phyloP scores from a whole-genome alignment of 1,140 invertebrate genomes.

The Penaeus japonicus region DNA sequence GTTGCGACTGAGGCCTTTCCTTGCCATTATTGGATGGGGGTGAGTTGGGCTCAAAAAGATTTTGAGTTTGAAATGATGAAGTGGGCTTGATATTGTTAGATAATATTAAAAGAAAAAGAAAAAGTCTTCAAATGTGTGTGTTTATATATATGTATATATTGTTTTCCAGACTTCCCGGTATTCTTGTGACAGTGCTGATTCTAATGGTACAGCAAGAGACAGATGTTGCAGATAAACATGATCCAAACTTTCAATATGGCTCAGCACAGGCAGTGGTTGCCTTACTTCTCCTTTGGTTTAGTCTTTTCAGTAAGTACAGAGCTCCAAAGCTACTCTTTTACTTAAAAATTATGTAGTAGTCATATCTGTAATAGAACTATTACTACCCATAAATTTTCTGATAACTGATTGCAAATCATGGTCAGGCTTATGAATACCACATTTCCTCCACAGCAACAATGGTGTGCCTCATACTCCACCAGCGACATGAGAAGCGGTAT shows the following conservation, averaged over 20 bases:
- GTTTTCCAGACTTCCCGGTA: conserved; percentile 64
- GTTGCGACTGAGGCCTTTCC: conserved; percentile 74
- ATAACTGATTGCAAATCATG: conserved; percentile 65
- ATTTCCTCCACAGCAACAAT: conserved; percentile 71
- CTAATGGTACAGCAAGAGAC: conserved; percentile 66
- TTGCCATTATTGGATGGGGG: conserved; percentile 82
- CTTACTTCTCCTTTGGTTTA: conserved; percentile 62
- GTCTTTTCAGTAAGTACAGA: conserved; percentile 52
- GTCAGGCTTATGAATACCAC: neutral
- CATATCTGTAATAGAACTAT: neutral
- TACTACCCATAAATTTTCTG: conserved; percentile 74
- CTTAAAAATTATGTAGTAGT: neutral
- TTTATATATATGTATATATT: too few species aligned
- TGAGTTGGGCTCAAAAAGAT: conserved; percentile 63
- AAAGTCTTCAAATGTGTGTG: too few species aligned
- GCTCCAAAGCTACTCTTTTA: neutral
- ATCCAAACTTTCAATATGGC: conserved; percentile 84
- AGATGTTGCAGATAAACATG: conserved; percentile 68
- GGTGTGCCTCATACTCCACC: conserved; percentile 78
- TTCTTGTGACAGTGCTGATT: conserved; percentile 69
- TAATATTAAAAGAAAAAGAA: neutral
- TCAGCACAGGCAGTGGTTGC: conserved; percentile 70
- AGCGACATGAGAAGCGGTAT: conserved; percentile 72
- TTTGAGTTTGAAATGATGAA: neutral
- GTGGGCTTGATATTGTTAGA: neutral